phyloP scores from a whole-genome alignment of 2,113 vertebrate genomes.

The Nibea coibor region DNA sequence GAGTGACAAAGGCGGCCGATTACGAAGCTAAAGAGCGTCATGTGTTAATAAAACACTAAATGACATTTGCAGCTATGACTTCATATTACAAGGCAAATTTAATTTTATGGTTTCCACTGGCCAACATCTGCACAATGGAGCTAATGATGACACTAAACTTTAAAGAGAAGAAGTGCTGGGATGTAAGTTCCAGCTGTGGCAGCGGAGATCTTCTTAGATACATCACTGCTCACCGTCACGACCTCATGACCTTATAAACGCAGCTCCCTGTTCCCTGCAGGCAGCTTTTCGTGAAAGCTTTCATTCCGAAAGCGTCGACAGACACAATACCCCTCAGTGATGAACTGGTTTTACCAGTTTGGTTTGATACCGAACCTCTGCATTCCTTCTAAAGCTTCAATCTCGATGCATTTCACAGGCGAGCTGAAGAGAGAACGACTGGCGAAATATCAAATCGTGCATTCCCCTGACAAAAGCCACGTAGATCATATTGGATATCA shows the following conservation, averaged over 20 bases:
- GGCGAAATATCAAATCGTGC: constrained; percentile 17
- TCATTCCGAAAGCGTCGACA: constrained; percentile 16
- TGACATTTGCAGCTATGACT: constrained; percentile 3
- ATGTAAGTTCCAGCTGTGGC: background rate
- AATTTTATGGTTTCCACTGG: constrained; percentile 12
- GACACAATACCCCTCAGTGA: constrained; percentile 7
- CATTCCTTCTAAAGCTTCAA: constrained; percentile 38
- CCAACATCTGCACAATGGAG: background rate
- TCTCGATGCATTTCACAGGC: constrained; percentile 7
- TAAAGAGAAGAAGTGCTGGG: background rate
- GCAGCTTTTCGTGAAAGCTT: constrained; percentile 20
- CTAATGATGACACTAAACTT: background rate
- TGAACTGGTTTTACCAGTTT: constrained; percentile 57
- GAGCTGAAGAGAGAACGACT: background rate
- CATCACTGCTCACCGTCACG: background rate
- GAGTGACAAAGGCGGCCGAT: background rate
- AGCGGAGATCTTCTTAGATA: background rate
- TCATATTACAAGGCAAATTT: constrained; percentile 6
- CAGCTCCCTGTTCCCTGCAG: background rate
- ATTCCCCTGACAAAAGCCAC: constrained; percentile 21
- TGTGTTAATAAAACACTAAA: constrained; percentile 1
- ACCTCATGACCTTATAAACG: background rate
- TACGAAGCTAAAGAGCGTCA: background rate
- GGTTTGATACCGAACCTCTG: constrained; percentile 33
- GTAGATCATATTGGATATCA: constrained; percentile 20